Evolutionary conservation across 2,113 vertebrate species (phyloP).

Genomic region (Trematomus loennbergii): DNA sequence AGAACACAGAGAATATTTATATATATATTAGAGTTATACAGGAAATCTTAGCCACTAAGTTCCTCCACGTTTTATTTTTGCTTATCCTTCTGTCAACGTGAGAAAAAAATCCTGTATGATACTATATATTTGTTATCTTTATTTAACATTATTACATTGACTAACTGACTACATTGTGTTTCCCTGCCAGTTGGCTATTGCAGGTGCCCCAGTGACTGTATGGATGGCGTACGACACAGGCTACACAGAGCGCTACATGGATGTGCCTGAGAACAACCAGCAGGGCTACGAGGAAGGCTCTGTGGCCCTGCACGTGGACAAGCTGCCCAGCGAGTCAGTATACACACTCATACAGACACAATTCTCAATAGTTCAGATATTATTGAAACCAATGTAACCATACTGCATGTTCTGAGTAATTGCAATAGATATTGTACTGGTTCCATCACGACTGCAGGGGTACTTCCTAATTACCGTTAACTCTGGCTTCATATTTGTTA

Average conservation of each 20-base stretch:
- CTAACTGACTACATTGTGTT: neutral
- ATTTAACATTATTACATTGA: neutral
- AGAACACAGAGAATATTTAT: neutral
- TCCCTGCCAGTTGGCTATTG: slow-evolving; percentile 90
- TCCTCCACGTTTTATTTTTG: neutral
- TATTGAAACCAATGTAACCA: neutral
- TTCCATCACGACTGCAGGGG: neutral
- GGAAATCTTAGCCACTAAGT: neutral
- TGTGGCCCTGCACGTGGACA: slow-evolving; percentile 95
- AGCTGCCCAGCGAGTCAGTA: slow-evolving; percentile 96
- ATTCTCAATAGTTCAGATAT: neutral
- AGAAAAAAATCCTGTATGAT: neutral
- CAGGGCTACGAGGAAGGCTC: slow-evolving; percentile 96
- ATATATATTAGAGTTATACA: no score
- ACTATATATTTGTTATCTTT: no score
- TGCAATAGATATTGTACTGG: neutral
- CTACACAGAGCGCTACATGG: slow-evolving; percentile 98
- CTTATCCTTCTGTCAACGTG: neutral
- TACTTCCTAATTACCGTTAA: neutral
- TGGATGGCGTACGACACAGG: slow-evolving; percentile 99
- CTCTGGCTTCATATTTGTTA: neutral
- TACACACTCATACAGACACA: neutral
- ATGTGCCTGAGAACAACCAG: slow-evolving; percentile 96
- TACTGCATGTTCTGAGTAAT: neutral
- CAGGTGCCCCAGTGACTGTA: slow-evolving; percentile 95